A percentile compares a stretch with the other conserved stretches of the same genome.
phyloP scores from a whole-genome alignment of 2,888 invertebrate genomes.

The Anorthoa munda region DNA sequence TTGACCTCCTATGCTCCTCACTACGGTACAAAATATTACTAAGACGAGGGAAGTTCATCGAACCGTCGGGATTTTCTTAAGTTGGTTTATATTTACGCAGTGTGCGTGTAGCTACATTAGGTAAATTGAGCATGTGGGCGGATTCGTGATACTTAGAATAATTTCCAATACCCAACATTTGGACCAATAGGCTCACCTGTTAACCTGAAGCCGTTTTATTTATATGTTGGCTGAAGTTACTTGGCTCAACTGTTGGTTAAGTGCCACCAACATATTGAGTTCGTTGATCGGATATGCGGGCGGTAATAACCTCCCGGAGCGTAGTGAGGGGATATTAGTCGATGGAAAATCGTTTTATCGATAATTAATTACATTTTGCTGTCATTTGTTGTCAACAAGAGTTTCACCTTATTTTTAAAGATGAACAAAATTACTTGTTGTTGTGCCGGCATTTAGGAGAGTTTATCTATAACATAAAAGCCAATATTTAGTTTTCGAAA shows the following conservation, averaged over 20 bases:
- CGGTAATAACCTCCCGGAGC: conserved; percentile 74
- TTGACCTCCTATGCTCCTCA: conserved; percentile 24
- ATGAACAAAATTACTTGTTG: background rate
- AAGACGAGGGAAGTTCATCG: conserved; percentile 33
- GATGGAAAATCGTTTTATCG: conserved; percentile 65
- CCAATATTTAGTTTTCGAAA: background rate
- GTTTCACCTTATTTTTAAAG: background rate
- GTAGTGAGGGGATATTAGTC: conserved; percentile 67
- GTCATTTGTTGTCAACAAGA: conserved; percentile 14
- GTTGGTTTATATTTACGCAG: conserved; percentile 27
- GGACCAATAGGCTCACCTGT: conserved; percentile 31
- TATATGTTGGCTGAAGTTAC: conserved; percentile 20
- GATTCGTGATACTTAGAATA: conserved; percentile 15
- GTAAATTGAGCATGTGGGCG: conserved; percentile 44
- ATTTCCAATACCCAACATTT: conserved; percentile 53
- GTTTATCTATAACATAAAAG: background rate
- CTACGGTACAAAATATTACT: conserved; percentile 5
- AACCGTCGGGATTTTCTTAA: conserved; percentile 44
- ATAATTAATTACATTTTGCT: conserved; percentile 58
- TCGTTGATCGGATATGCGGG: conserved; percentile 76
- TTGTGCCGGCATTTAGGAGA: background rate
- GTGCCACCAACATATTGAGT: conserved; percentile 54
- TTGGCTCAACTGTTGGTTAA: conserved; percentile 49
- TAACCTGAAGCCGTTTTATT: conserved; percentile 14
- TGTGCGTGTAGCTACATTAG: conserved; percentile 32